Evolutionary conservation across 2,113 vertebrate species (phyloP).

Genomic region (Daphoenositta chrysoptera): DNA sequence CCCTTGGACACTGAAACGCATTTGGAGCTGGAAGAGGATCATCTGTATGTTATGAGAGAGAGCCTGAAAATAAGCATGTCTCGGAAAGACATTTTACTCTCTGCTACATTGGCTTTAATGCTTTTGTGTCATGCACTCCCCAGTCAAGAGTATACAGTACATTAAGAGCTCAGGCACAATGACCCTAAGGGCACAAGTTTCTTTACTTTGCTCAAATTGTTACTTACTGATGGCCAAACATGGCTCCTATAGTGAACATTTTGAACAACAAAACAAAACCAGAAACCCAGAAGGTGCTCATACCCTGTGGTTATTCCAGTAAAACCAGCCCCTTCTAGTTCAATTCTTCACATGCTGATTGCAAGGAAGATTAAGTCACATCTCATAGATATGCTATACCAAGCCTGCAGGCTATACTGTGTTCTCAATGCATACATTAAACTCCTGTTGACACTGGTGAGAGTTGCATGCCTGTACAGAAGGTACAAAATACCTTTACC

Average conservation of each 20-base stretch:
- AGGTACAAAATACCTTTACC: background rate
- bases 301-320: background rate
- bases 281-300: background rate
- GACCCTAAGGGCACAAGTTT: background rate
- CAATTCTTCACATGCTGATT: background rate
- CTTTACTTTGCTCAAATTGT: background rate
- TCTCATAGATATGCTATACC: background rate
- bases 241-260: background rate
- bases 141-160: background rate
- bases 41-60: background rate
- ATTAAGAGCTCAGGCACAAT: background rate
- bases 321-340: background rate
- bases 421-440: slow-evolving; percentile 32
- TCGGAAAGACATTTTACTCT: background rate
- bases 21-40: background rate
- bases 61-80: background rate
- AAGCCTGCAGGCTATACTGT: background rate
- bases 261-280: background rate
- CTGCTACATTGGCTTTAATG: background rate
- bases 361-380: background rate
- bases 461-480: background rate
- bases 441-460: background rate
- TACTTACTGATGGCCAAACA: background rate
- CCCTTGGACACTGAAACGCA: background rate
- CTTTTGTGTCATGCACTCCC: background rate